Base-by-base conservation (phyloP, 2,888 invertebrate species). In the Nasonia oneida region DNA sequence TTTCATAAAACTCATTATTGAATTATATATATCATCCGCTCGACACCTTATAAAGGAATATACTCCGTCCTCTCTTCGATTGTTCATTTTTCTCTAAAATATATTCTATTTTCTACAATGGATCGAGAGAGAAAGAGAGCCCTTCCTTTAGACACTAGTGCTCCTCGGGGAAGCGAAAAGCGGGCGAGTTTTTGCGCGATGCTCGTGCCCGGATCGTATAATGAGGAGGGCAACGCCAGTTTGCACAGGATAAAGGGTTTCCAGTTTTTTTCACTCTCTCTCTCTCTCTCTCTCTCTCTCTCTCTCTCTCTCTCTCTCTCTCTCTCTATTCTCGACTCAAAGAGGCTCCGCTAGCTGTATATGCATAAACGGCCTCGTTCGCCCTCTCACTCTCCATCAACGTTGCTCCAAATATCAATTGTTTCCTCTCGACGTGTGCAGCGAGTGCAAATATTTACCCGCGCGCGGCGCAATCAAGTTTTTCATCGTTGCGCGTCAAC, bases 211-310 rank as follows among this genome's bases (percentile, higher is more conserved):
- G 53, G 76, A 82, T 82, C 67, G 67, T 82, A 82, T 82, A 76
- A 76, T 39, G 29, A 67, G 53, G 29, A 15, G 23, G 39, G 18
- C 37, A 23, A 53, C 53, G 50, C 33, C 37, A 76, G 76, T 82
- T 76, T 82, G 75, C 76, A 61, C 39, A 42, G 82, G 81, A 70
- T 67, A 73, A 82, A 76, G 76, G 70, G 37, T 76, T 82, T 81
- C 37, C 57, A 2, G 64, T 42, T 42, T 64, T 81, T 82, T 82
- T 37, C 64, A 47, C 53, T 29, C 71, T 73, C 73, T n/a, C 47
- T 29, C 29, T 29, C 29, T 29, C 29, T 29, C 29, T 29, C 29
- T 29, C 29, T 29, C 29, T 29, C 29, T 29, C 29, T 29, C 29
- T 29, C 29, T 29, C 29, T 29, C 29, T 29, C 29, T 29, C 29